Evolutionary conservation across 2,113 vertebrate species (phyloP), one percentile per base, ranked within the genome.

Genomic region (Capreolus pygargus): DNA sequence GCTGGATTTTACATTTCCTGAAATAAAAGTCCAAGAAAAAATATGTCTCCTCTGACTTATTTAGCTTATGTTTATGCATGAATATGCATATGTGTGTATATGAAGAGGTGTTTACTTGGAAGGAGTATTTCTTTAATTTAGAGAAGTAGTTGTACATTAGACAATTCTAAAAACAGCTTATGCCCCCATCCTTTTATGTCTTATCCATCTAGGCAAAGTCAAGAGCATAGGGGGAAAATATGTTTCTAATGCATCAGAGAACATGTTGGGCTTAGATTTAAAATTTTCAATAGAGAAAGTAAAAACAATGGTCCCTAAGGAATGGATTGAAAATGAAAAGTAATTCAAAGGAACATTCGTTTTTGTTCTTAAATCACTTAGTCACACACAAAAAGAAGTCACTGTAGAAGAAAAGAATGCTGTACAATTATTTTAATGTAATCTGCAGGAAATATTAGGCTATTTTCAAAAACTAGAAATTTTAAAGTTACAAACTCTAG

Each of bases 241-340:
- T 10, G 30, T 54, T 79, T 93, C 54, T 89, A 88, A 78, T 84
- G 10, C 30, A 90, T 47, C 21, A 86, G 25, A 78, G 19, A 84
- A 39, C 6, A 39, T 39, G 58, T 61, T 94, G 12, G 21, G 16
- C 19, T 88, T 84, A 79, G 23, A 57, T 57, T 86, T 39, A 74
- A 96, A n/a, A 43, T n/a, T 64, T 91, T 33, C 47, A 88, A n/a
- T 54, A 39, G 60, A 81, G 15, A 89, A 39, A 89, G 61, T 39
- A 36, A 95, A 83, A 21, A 86, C 61, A 7, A 64, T 50, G 7
- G 76, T 28, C 57, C n/a, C 25, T 33, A 94, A 90, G 39, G 43
- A 57, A 95, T 43, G 30, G 21, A 85, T 43, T 95, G n/a, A 95
- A 79, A 50, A 43, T 85, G 9, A 97, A 92, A 85, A 84, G 93